Evolutionary conservation across 2,113 vertebrate species (phyloP).

Genomic region (Illadopsis cleaveri): DNA sequence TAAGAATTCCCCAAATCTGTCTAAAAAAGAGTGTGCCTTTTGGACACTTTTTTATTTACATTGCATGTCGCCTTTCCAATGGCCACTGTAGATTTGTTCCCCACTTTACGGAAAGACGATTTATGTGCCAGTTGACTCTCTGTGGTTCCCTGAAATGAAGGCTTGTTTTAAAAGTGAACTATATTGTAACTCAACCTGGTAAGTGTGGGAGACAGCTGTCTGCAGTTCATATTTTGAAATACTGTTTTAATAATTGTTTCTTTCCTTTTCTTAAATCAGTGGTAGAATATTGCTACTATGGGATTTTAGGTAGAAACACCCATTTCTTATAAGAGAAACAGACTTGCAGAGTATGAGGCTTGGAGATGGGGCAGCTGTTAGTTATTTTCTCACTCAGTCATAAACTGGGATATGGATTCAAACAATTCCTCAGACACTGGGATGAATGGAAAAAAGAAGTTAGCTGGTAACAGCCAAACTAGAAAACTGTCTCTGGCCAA

Average conservation of each 20-base stretch:
- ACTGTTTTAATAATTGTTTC: conserved; percentile 29
- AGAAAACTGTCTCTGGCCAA: not conserved
- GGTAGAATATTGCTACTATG: not conserved
- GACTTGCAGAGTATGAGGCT: not conserved
- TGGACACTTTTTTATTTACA: not conserved
- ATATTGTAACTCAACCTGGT: not conserved
- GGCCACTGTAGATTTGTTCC: not conserved
- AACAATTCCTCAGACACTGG: not conserved
- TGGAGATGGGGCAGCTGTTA: conserved; percentile 14
- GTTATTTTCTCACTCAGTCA: conserved; percentile 37
- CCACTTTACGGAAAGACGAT: not conserved
- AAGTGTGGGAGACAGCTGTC: conserved; percentile 50
- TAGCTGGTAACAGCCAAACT: not conserved
- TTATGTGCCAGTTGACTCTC: not conserved
- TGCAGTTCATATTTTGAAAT: conserved; percentile 43
- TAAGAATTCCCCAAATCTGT: not conserved
- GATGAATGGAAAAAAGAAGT: not conserved
- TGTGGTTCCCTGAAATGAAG: conserved; percentile 7
- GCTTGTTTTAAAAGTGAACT: conserved; percentile 20
- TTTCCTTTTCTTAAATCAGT: conserved; percentile 41
- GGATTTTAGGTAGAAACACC: conserved; percentile 32
- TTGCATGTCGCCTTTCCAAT: not conserved
- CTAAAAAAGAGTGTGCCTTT: not conserved
- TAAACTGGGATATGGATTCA: conserved; percentile 11
- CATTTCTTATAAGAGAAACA: conserved; percentile 17